phyloP scores from a whole-genome alignment of 2,797 vertebrate genomes.

The Eidolon dupreanum region DNA sequence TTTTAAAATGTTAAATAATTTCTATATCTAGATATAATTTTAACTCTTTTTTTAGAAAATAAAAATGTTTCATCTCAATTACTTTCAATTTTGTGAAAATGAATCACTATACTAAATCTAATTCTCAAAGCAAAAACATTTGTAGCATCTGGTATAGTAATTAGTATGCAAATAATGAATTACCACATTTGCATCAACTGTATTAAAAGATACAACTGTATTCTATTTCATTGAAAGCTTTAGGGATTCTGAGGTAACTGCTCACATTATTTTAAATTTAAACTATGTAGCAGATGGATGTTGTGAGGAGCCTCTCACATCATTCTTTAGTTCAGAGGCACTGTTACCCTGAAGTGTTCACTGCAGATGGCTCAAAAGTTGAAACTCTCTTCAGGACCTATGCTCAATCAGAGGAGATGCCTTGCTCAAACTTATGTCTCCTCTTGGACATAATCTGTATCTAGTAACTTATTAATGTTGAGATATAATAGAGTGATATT shows the following conservation, averaged over 20 bases:
- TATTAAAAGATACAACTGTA: neutral
- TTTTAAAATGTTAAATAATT: neutral
- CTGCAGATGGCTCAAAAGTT: neutral
- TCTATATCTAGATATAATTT: neutral
- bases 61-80: neutral
- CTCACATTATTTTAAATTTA: neutral
- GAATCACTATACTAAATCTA: neutral
- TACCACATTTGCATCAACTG: neutral
- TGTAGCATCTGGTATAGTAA: neutral
- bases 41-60: neutral
- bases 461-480: neutral
- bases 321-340: neutral
- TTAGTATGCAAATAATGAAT: neutral
- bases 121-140: constrained; percentile 30
- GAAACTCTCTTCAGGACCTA: neutral
- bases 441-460: neutral
- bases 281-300: neutral
- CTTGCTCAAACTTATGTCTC: neutral
- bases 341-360: neutral
- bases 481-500: neutral
- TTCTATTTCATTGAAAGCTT: neutral
- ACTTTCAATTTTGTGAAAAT: neutral
- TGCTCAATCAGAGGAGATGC: neutral
- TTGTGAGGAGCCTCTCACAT: neutral
- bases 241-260: neutral